Conservation (phyloP, 2,113 vertebrate species). For the Uropsilus gracilis region DNA sequence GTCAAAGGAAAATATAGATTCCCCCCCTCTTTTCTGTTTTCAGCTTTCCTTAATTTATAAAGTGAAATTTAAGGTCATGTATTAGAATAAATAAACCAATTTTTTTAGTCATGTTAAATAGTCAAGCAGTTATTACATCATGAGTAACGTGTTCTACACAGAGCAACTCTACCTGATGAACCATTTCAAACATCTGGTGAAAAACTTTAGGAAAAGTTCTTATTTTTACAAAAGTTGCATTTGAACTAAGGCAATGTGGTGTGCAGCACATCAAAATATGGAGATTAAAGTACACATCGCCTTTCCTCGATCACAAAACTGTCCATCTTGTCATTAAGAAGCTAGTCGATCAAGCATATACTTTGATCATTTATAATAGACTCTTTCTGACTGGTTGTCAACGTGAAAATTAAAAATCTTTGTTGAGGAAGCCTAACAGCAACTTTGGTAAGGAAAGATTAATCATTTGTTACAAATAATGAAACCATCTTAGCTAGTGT, state of each 20-base stretch:
- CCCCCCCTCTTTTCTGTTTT: background rate
- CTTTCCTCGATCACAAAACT: conserved; percentile 46
- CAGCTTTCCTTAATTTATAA: conserved; percentile 19
- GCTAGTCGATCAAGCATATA: conserved; percentile 50
- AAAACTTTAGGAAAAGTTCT: background rate
- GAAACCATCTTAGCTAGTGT: conserved; percentile 70
- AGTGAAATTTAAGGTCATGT: background rate
- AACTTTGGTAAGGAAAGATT: conserved; percentile 59
- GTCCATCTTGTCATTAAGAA: conserved; percentile 62
- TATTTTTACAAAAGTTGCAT: background rate
- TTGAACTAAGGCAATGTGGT: conserved; percentile 5
- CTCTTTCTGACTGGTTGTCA: conserved; percentile 82
- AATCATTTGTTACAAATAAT: conserved; percentile 81
- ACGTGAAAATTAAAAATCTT: conserved; percentile 85
- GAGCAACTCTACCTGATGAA: background rate
- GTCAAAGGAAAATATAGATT: background rate
- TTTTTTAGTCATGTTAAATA: background rate
- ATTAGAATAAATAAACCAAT: background rate
- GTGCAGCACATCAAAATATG: rapidly evolving
- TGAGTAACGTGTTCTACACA: background rate
- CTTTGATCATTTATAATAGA: conserved; percentile 81
- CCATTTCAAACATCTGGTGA: conserved; percentile 55
- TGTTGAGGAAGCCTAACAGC: conserved; percentile 72
- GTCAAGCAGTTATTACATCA: background rate
- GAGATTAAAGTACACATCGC: conserved; percentile 62